Conservation (phyloP, 2,113 vertebrate genomes). For the Mormyrus lacerda region DNA sequence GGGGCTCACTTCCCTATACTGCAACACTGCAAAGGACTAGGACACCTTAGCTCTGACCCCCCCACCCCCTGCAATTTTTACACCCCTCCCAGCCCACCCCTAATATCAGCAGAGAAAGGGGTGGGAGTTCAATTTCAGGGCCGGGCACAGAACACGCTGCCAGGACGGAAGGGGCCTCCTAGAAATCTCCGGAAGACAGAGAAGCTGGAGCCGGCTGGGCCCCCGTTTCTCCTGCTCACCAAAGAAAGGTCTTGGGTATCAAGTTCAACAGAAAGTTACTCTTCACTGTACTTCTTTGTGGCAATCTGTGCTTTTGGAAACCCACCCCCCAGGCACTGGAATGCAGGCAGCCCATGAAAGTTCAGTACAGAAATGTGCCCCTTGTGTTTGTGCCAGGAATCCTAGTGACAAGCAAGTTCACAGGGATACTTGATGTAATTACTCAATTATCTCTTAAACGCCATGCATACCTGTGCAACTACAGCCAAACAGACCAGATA, state of each 20-base stretch:
- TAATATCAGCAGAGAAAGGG: neutral
- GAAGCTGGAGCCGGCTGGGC: neutral
- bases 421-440: neutral
- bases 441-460: neutral
- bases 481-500: neutral
- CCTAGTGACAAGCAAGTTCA: neutral
- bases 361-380: neutral
- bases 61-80: neutral
- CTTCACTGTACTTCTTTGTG: constrained; percentile 21
- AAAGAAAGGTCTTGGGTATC: constrained; percentile 19
- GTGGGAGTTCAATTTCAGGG: neutral
- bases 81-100: neutral
- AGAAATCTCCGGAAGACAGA: neutral
- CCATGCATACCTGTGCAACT: neutral
- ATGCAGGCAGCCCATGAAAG: neutral
- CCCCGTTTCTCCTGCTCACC: neutral
- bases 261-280: neutral
- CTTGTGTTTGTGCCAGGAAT: neutral
- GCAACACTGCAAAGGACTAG: neutral
- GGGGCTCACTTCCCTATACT: neutral
- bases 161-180: neutral
- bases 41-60: neutral
- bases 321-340: neutral
- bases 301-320: neutral
- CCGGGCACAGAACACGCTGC: neutral